A percentile compares a stretch with the other conserved stretches of the same genome.
phyloP scores from a whole-genome alignment of 2,113 vertebrate species.

The Brachyhypopomus gauderio region DNA sequence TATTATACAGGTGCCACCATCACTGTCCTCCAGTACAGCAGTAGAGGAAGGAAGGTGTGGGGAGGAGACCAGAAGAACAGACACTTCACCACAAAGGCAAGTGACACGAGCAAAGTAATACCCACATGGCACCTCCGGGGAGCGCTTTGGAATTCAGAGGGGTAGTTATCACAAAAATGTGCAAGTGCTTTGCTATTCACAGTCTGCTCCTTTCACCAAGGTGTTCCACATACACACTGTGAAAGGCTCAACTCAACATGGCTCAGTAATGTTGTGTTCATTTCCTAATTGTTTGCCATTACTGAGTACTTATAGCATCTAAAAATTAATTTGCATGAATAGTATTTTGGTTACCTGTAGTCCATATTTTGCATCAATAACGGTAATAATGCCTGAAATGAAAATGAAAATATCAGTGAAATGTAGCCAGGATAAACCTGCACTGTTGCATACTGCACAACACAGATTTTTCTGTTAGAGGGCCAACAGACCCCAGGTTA shows the following conservation, averaged over 20 bases:
- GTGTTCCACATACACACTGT: neutral
- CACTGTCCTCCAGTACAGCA: constrained; percentile 70
- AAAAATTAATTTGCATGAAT: neutral
- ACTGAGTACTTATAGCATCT: neutral
- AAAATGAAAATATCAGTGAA: neutral
- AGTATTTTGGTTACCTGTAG: constrained; percentile 77
- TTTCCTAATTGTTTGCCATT: neutral
- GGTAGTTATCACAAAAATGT: neutral
- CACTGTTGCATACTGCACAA: neutral
- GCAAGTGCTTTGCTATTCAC: neutral
- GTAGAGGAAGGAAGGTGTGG: constrained; percentile 65
- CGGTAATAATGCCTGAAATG: constrained; percentile 85
- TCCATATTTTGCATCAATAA: constrained; percentile 93
- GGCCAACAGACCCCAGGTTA: neutral
- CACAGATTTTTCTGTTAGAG: neutral
- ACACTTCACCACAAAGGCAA: constrained; percentile 28
- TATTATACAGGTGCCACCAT: constrained; percentile 82
- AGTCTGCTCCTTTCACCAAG: neutral
- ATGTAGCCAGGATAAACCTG: neutral
- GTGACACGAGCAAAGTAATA: neutral
- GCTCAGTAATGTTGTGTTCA: neutral
- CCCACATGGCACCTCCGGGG: neutral
- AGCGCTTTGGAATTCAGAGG: neutral
- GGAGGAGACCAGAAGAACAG: constrained; percentile 25
- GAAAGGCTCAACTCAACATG: neutral